A percentile compares a stretch with the other conserved stretches of the same genome.
These are phyloP conservation scores for Pleuronectes platessa DNA, from an alignment of 2,113 vertebrate species.

Conservation along the genomic window DNA sequence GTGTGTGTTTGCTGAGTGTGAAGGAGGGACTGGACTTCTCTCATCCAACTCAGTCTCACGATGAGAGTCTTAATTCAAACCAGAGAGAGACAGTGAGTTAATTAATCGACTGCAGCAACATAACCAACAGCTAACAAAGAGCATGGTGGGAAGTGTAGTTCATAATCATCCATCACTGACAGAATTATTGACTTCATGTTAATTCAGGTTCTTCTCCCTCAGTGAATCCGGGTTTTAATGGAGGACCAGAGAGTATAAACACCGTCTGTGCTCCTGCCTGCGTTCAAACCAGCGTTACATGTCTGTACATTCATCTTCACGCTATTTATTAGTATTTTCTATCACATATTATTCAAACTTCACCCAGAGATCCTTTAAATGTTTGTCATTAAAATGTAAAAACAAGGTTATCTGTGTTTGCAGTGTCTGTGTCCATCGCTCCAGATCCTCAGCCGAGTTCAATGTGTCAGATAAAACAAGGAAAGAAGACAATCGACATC, in stretches of 20 bases:
- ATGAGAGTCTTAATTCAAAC: slow-evolving; percentile 77
- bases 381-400: neutral
- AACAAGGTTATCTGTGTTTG: neutral
- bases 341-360: neutral
- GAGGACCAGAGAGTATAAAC: slow-evolving; percentile 51
- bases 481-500: slow-evolving; percentile 94
- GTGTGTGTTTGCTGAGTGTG: slow-evolving; percentile 89
- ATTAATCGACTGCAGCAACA: neutral
- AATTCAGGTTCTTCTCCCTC: slow-evolving; percentile 19
- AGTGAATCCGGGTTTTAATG: slow-evolving; percentile 76
- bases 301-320: slow-evolving; percentile 61
- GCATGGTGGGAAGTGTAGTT: neutral
- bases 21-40: slow-evolving; percentile 90
- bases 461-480: slow-evolving; percentile 89
- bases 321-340: neutral
- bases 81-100: neutral
- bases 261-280: neutral
- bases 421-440: slow-evolving; percentile 46
- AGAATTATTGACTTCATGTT: neutral
- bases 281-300: slow-evolving; percentile 49
- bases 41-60: slow-evolving; percentile 79
- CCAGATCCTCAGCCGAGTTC: slow-evolving; percentile 83
- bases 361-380: neutral
- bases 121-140: neutral
- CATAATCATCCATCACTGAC: too few species aligned